A percentile compares a stretch with the other conserved stretches of the same genome.
Conservation (phyloP, 2,113 vertebrate genomes). For the Cyanoderma ruficeps region DNA sequence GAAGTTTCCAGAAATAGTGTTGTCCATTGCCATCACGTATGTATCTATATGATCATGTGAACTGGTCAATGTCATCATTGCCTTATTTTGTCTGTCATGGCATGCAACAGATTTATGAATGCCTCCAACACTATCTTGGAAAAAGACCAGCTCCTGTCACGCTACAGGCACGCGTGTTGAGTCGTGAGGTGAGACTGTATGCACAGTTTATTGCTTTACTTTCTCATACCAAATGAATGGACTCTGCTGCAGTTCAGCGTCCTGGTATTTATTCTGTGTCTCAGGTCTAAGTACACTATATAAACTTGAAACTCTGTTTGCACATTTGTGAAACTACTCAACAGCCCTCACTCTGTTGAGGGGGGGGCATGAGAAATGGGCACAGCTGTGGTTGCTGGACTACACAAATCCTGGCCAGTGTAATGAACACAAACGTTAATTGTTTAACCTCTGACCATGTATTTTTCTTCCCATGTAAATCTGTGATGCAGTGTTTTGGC, state of each 20-base stretch:
- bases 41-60: neutral
- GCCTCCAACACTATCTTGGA: conserved; percentile 81
- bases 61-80: neutral
- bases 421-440: neutral
- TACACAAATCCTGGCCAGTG: neutral
- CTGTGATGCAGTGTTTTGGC: neutral
- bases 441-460: neutral
- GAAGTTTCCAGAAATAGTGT: neutral
- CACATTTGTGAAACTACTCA: neutral
- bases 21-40: neutral
- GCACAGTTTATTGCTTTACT: neutral
- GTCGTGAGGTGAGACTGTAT: conserved; percentile 79
- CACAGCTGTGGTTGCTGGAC: neutral
- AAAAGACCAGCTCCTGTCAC: conserved; percentile 75
- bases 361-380: neutral
- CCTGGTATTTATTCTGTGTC: neutral
- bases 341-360: neutral
- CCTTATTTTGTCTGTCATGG: neutral
- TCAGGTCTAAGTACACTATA: neutral
- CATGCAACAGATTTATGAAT: conserved; percentile 83
- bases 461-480: neutral
- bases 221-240: neutral
- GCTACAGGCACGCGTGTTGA: conserved; percentile 74
- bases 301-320: neutral
- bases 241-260: neutral